Conservation (phyloP, 2,797 vertebrate species). For the Anableps anableps region DNA sequence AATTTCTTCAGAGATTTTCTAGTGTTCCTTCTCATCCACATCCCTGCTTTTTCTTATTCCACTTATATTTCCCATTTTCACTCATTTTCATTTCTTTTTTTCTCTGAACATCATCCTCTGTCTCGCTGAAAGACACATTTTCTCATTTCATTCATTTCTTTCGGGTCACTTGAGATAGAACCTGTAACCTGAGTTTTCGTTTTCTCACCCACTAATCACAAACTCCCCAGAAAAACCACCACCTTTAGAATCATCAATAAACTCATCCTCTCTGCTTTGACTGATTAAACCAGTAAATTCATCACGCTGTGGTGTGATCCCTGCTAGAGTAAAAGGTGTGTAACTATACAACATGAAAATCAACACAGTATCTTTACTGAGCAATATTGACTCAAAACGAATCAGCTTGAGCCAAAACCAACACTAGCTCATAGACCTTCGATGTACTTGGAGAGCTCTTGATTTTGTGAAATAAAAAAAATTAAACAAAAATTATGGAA, state of each 20-base stretch:
- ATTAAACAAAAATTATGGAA: not conserved
- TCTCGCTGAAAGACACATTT: not conserved
- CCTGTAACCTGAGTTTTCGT: not conserved
- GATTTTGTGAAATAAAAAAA: not conserved
- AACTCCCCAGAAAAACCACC: not conserved
- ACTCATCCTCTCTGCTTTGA: not conserved
- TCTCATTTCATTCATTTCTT: not conserved
- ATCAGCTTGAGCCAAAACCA: not conserved
- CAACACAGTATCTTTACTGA: not conserved
- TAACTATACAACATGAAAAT: not conserved
- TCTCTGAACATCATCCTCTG: not conserved
- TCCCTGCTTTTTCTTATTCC: not conserved
- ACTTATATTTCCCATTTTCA: not conserved
- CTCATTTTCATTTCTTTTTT: not conserved
- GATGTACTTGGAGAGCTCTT: not conserved
- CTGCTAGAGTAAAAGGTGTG: not conserved
- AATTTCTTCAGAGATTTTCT: no score
- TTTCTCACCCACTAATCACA: not conserved
- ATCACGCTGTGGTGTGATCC: not conserved
- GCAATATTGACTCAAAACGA: not conserved
- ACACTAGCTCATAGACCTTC: not conserved
- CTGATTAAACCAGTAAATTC: not conserved
- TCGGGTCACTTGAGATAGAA: not conserved
- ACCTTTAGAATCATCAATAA: not conserved
- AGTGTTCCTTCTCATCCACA: no score